A percentile compares a stretch with the other conserved stretches of the same genome.
These are phyloP conservation scores for Poliocrania exsul DNA, from an alignment of 2,797 vertebrate genomes.

Conservation along the genomic window DNA sequence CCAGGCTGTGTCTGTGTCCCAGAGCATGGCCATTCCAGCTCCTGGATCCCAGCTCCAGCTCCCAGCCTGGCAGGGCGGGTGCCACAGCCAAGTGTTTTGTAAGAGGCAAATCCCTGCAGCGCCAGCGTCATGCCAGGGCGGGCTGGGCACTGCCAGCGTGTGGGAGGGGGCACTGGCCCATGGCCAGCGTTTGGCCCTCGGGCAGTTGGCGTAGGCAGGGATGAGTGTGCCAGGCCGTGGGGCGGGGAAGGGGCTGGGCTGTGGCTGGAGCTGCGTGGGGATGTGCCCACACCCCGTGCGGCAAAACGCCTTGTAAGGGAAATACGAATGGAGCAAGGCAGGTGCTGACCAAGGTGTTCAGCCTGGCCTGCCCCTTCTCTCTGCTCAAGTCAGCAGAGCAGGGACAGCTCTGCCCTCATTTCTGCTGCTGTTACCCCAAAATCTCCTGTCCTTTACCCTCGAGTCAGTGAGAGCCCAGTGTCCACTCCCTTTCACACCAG, in stretches of 20 bases:
- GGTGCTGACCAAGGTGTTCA: constrained; percentile 17
- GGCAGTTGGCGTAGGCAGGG: constrained; percentile 33
- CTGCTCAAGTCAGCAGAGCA: not conserved
- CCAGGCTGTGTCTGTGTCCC: not conserved
- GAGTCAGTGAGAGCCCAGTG: fast-evolving
- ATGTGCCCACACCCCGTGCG: not conserved
- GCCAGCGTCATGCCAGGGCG: not conserved
- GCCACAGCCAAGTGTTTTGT: not conserved
- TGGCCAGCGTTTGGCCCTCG: constrained; percentile 39
- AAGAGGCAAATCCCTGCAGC: constrained; percentile 16
- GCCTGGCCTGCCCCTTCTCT: not conserved
- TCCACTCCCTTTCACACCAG: not conserved
- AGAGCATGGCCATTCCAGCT: fast-evolving
- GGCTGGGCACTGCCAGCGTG: not conserved
- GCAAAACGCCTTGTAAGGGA: constrained; percentile 14
- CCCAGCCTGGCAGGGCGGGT: not conserved
- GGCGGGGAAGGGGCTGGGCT: constrained; percentile 29
- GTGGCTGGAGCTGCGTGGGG: not conserved
- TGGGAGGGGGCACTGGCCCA: not conserved
- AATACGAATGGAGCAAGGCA: not conserved
- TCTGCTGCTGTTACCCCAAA: not conserved
- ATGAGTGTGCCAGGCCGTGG: not conserved
- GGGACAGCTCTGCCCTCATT: not conserved
- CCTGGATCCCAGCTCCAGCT: not conserved
- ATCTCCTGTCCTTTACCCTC: not conserved